Conservation (phyloP, 2,888 invertebrate genomes). For the Willowsia nigromaculata region DNA sequence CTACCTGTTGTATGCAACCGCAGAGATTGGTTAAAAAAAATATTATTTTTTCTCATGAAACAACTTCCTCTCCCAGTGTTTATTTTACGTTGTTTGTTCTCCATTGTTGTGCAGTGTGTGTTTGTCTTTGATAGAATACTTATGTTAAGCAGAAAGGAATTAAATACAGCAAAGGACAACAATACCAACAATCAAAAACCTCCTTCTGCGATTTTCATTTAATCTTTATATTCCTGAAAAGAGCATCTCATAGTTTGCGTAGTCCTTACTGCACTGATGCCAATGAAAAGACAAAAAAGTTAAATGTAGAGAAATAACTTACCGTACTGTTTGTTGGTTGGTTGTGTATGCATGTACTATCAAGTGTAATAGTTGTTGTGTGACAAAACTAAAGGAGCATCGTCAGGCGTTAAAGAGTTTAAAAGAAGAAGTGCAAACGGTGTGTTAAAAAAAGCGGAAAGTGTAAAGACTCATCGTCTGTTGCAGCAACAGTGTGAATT, state of each 20-base stretch:
- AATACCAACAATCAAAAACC: constrained; percentile 28
- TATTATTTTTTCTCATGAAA: constrained; percentile 57
- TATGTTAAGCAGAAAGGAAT: constrained; percentile 5
- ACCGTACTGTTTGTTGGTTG: constrained; percentile 47
- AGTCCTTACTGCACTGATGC: neutral
- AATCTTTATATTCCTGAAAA: constrained; percentile 22
- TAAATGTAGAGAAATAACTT: constrained; percentile 18
- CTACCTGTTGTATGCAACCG: constrained; percentile 45
- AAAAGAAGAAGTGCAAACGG: constrained; percentile 25
- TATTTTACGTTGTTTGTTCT: constrained; percentile 7
- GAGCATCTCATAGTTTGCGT: neutral
- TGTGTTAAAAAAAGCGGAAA: constrained; percentile 27
- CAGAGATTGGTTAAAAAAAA: constrained; percentile 40
- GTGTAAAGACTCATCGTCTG: constrained; percentile 40
- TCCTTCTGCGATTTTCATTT: constrained; percentile 15
- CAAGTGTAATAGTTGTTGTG: neutral
- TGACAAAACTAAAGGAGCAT: constrained; percentile 41
- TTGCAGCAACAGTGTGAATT: constrained; percentile 59
- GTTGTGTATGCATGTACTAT: neutral
- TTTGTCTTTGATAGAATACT: constrained; percentile 25
- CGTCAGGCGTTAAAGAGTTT: constrained; percentile 28
- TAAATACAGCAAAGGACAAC: constrained; percentile 28
- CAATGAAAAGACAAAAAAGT: constrained; percentile 1
- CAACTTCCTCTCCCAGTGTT: constrained; percentile 45
- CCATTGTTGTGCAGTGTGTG: constrained; percentile 33